Evolutionary conservation across 2,888 invertebrate species (phyloP), one percentile per base, ranked within the genome.

Genomic region (Ophion ellenae): DNA sequence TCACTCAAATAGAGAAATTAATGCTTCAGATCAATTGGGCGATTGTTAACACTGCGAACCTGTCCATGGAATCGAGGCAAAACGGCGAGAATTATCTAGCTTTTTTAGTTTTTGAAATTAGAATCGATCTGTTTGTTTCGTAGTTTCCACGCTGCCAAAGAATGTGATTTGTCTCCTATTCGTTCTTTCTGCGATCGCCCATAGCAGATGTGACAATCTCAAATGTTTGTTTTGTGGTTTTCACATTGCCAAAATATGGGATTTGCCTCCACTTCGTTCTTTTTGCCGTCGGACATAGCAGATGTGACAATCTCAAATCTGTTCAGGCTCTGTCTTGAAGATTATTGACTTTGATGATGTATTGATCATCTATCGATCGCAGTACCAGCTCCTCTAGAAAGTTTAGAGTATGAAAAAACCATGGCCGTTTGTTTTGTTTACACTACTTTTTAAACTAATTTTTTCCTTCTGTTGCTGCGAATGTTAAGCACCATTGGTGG

Each of bases 251-350:
- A 17, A 14, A 59, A 3, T 2, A 59, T 20, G 3, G 2, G 59
- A 9, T 59, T 59, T 4, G 3, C 20, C 17, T n/a, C n/a, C n/a
- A 20, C 20, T 2, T n/a, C n/a, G 2, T n/a, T 17, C 59, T n/a
- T 7, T 20, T 20, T 17, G n/a, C 20, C 2, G 0, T 59, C 59
- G 20, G 2, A 1, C n/a, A 59, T 17, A n/a, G 17, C 59, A 14
- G 59, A 59, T 20, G 17, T 59, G n/a, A 45, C 24, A 69, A 69
- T 69, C 40, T 45, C 40, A 2, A 69, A 40, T 45, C 36, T 69
- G 9, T 69, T 69, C n/a, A 69, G 10, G 17, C 69, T 40, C n/a
- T 32, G n/a, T 45, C 40, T 69, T 40, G 45, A 69, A n/a, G 69
- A 69, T n/a, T 17, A 45, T 7, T 69, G 69, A 40, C 69, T 40